phyloP scores from a whole-genome alignment of 1,140 invertebrate species.

The Heliconius himera region DNA sequence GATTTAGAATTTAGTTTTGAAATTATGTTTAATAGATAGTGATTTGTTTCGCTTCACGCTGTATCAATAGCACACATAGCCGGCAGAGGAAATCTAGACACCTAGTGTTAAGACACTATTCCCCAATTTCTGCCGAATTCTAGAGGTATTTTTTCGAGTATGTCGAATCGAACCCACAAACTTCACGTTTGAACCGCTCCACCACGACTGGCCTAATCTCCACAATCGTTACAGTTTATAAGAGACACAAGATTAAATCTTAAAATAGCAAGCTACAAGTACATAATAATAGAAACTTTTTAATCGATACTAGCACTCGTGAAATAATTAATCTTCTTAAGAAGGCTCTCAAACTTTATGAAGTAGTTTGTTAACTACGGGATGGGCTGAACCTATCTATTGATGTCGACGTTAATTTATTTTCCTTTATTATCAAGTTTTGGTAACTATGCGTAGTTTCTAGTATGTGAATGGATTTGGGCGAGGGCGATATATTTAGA shows the following conservation, averaged over 20 bases:
- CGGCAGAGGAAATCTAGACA: too few relatives aligned
- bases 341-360: constrained; percentile 26
- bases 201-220: too few relatives aligned
- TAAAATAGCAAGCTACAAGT: not conserved
- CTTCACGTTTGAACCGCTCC: too few relatives aligned
- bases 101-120: too few relatives aligned
- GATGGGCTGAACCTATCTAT: constrained; percentile 29
- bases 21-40: too few relatives aligned
- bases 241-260: constrained; percentile 20
- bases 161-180: too few relatives aligned
- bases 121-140: too few relatives aligned
- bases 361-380: constrained; percentile 34
- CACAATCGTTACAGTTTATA: not conserved
- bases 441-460: constrained; percentile 10
- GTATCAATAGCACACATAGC: too few relatives aligned
- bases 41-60: too few relatives aligned
- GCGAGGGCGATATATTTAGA: not conserved
- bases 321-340: constrained; percentile 41
- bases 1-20: too few relatives aligned
- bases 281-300: constrained; percentile 32
- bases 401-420: constrained; percentile 21
- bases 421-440: constrained; percentile 24
- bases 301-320: constrained; percentile 34
- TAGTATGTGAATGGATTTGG: not conserved
- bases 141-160: too few relatives aligned